Base-by-base conservation (phyloP, 2,797 vertebrate genomes). In the Amphiprion clarkii region DNA sequence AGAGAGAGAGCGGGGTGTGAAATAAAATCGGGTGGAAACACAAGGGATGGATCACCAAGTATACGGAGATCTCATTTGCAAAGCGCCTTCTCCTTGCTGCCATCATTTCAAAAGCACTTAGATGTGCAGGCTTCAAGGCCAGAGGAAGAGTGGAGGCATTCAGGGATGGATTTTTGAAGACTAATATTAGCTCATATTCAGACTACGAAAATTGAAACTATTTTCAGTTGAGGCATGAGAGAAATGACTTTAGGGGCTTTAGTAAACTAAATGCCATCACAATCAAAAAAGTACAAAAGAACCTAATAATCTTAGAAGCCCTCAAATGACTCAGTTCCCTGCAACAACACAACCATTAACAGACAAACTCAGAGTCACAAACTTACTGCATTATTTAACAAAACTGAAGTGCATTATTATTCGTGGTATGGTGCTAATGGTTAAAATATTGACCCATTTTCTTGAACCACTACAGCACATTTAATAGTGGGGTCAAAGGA, bases 101-200 rank as follows among this genome's bases (percentile, higher is more conserved):
- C 74, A 21, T 86, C 86, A 54, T 89, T 92, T 91, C 87, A 90
- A 91, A 92, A 91, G 81, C 84, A 85, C 88, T 93, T 80, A 87
- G 88, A 94, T 86, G 90, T 81, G 87, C 64, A 56, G 54, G 76
- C 90, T 87, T 92, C 90, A 90, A 94, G 87, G 85, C 87, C 74
- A 53, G 71, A 71, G 59, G 76, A 84, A 81, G 71, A 84, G 76
- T 75, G 65, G 57, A 87, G 67, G 82, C 81, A 81, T 84, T 87
- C 79, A 81, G 57, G 65, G 68, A 83, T 78, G 78, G 76, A 80
- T 83, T 91, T 85, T 74, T 87, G 82, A 84, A 86, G 81, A 83
- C 82, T 92, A 91, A 91, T 90, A 89, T 90, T 93, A 90, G 85
- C 83, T 85, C 76, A 76, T 68, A 87, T 85, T 79, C 79, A 86